Evolutionary conservation across 1,140 invertebrate genomes (phyloP).

Genomic region (Cheumatopsyche charites): DNA sequence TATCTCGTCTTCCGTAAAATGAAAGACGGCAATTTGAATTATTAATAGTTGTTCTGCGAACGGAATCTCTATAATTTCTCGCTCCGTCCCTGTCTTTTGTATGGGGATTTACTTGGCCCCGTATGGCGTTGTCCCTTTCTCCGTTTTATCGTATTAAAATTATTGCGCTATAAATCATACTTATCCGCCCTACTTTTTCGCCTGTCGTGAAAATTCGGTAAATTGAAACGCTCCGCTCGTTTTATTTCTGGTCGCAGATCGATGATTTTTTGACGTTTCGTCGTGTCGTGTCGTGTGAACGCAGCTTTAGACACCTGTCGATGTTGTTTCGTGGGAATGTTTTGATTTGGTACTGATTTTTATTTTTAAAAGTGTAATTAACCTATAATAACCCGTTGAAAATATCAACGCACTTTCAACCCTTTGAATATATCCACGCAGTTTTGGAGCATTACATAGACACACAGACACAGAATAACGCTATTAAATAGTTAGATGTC

Average conservation of each 20-base stretch:
- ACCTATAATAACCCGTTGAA: too few relatives aligned
- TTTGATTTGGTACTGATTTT: too few relatives aligned
- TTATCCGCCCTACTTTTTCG: neutral
- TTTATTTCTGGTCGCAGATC: neutral
- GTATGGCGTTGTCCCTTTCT: too few relatives aligned
- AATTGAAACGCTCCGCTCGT: neutral
- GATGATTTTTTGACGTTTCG: neutral
- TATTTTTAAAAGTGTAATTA: too few relatives aligned
- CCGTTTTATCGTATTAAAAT: constrained; percentile 24
- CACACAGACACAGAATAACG: too few relatives aligned
- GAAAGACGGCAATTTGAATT: constrained; percentile 28
- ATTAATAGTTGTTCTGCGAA: constrained; percentile 24
- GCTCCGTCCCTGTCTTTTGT: neutral
- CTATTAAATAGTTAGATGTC: too few relatives aligned
- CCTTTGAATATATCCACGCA: too few relatives aligned
- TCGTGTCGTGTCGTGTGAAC: too few relatives aligned
- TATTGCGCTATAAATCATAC: constrained; percentile 20
- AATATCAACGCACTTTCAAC: too few relatives aligned
- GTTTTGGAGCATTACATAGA: too few relatives aligned
- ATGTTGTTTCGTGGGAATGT: too few relatives aligned
- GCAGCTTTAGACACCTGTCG: constrained; percentile 1
- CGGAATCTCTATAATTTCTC: constrained; percentile 28
- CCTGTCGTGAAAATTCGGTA: constrained; percentile 8
- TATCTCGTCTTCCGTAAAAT: constrained; percentile 28
- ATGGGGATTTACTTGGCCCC: too few relatives aligned